phyloP scores from a whole-genome alignment of 37 sponge, comb jelly and placozoan genomes.

The Amphimedon queenslandica region DNA sequence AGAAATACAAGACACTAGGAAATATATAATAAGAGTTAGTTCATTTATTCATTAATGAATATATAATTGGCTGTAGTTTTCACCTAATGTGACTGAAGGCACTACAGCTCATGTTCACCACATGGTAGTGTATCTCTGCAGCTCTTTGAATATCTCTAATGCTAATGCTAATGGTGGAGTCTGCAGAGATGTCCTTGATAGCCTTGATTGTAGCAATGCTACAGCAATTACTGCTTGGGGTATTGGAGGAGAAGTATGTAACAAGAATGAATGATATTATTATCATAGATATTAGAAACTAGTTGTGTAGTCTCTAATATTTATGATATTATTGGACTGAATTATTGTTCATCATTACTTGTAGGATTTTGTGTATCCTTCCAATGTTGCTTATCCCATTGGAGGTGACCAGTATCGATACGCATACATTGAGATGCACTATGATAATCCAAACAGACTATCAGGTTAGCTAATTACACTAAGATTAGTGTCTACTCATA shows the following conservation, averaged over 20 bases:
- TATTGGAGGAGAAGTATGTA: too few relatives aligned
- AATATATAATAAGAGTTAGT: conserved; percentile 33
- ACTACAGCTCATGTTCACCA: conserved; percentile 70
- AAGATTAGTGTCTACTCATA: too few relatives aligned
- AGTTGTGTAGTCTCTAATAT: too few relatives aligned
- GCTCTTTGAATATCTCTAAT: neutral
- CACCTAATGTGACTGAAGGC: neutral
- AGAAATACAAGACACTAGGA: conserved; percentile 1
- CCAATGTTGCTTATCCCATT: conserved; percentile 19
- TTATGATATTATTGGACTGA: too few relatives aligned
- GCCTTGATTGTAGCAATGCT: neutral
- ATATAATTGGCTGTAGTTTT: neutral
- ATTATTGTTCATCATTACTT: too few relatives aligned
- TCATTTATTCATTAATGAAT: too few relatives aligned
- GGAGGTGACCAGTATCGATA: conserved; percentile 10
- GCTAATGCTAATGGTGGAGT: neutral
- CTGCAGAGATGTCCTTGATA: neutral
- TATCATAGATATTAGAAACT: too few relatives aligned
- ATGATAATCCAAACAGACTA: too few relatives aligned
- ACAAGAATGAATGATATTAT: too few relatives aligned
- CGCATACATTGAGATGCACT: conserved; percentile 19
- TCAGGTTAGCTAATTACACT: too few relatives aligned
- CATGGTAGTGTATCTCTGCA: conserved; percentile 42
- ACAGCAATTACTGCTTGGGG: conserved; percentile 37
- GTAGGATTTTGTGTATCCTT: conserved; percentile 16